These are phyloP conservation scores for Myzus persicae DNA, from an alignment of 1,140 invertebrate genomes.

Conservation along the genomic window DNA sequence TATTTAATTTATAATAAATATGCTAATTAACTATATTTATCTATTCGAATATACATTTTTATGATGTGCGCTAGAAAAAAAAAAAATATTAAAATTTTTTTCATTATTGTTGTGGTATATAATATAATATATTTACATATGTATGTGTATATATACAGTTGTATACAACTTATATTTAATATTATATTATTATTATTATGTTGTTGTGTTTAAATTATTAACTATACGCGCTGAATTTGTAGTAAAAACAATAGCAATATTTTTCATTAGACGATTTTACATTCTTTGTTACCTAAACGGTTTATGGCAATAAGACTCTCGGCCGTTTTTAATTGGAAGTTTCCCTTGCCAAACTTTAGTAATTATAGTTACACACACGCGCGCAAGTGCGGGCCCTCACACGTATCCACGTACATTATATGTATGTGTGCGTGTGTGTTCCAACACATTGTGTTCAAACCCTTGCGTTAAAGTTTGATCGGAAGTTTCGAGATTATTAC, in stretches of 20 bases:
- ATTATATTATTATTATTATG: background rate
- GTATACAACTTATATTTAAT: background rate
- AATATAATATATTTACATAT: background rate
- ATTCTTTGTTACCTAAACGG: background rate
- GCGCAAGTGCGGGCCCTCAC: background rate
- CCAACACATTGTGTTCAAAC: conserved; percentile 10
- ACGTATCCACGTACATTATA: background rate
- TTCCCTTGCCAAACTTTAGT: conserved; percentile 39
- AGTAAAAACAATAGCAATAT: background rate
- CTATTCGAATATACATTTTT: too few species aligned
- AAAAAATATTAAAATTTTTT: background rate
- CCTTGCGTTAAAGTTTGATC: conserved; percentile 10
- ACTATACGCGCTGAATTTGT: background rate
- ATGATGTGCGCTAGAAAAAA: background rate
- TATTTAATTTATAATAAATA: too few species aligned
- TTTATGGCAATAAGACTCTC: conserved; percentile 7
- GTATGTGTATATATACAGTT: background rate
- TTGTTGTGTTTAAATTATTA: background rate
- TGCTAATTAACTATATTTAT: too few species aligned
- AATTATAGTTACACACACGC: conserved; percentile 3
- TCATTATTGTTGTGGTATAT: background rate
- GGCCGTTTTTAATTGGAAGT: conserved; percentile 36
- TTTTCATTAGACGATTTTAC: background rate
- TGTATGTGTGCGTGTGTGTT: background rate
- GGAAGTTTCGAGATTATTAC: conserved; percentile 31